Evolutionary conservation across 2,113 vertebrate genomes (phyloP).

Genomic region (Antechinus stuartii): DNA sequence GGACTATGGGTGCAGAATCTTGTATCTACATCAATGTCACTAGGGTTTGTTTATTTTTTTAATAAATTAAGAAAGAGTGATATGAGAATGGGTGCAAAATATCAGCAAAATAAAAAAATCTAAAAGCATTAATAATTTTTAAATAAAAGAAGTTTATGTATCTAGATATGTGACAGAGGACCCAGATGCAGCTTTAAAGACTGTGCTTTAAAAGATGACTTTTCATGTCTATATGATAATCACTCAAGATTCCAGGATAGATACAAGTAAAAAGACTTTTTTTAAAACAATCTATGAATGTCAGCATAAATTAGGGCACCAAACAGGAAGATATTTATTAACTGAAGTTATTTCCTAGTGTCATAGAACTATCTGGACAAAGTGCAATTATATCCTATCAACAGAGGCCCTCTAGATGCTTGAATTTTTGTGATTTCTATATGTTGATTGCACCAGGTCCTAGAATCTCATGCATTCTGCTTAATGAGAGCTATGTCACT

Average conservation of each 20-base stretch:
- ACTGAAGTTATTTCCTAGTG: background rate
- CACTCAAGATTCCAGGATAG: background rate
- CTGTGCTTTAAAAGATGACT: background rate
- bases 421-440: background rate
- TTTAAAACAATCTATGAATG: background rate
- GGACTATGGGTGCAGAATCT: background rate
- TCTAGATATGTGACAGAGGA: background rate
- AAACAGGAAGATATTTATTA: background rate
- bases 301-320: background rate
- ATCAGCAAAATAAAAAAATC: background rate
- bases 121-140: background rate
- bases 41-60: background rate
- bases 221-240: background rate
- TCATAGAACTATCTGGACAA: background rate
- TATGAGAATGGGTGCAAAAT: background rate
- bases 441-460: background rate
- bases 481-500: background rate
- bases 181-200: background rate
- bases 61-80: background rate
- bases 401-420: background rate
- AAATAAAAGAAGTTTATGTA: background rate
- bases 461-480: background rate
- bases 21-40: background rate
- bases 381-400: background rate
- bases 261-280: background rate